A percentile compares a stretch with the other conserved stretches of the same genome.
Conservation (phyloP, 2,888 invertebrate species). For the Leptinotarsa rubiginosa region DNA sequence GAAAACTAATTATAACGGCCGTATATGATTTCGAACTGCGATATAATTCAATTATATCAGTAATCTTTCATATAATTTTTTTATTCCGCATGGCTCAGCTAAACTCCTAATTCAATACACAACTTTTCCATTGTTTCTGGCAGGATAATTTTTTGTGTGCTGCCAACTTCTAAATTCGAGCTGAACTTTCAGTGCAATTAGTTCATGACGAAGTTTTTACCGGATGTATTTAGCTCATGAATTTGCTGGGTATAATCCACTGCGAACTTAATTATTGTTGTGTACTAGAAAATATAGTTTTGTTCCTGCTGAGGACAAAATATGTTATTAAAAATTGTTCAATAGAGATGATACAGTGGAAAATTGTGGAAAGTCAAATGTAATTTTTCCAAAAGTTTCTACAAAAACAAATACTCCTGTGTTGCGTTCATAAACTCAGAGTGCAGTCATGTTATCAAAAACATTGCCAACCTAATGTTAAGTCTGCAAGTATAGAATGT, state of each 20-base stretch:
- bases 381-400: no score
- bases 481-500: no score
- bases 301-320: no score
- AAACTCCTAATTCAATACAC: constrained; percentile 9
- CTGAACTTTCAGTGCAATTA: constrained; percentile 13
- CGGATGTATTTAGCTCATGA: constrained; percentile 11
- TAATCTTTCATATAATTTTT: background rate
- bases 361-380: no score
- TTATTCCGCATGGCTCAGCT: background rate
- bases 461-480: no score
- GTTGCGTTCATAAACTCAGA: no score
- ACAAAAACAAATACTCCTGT: no score
- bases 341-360: no score
- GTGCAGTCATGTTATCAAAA: no score
- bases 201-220: constrained; percentile 21
- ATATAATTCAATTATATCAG: constrained; percentile 7
- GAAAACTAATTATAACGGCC: background rate
- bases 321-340: no score
- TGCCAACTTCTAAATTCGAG: background rate
- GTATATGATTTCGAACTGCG: constrained; percentile 2
- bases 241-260: constrained; percentile 9
- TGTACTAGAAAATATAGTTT: background rate
- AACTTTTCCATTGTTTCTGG: constrained; percentile 24
- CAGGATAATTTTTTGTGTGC: constrained; percentile 14
- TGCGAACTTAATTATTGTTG: background rate